phyloP scores from a whole-genome alignment of 1,140 invertebrate species.

The Asbolus verrucosus region DNA sequence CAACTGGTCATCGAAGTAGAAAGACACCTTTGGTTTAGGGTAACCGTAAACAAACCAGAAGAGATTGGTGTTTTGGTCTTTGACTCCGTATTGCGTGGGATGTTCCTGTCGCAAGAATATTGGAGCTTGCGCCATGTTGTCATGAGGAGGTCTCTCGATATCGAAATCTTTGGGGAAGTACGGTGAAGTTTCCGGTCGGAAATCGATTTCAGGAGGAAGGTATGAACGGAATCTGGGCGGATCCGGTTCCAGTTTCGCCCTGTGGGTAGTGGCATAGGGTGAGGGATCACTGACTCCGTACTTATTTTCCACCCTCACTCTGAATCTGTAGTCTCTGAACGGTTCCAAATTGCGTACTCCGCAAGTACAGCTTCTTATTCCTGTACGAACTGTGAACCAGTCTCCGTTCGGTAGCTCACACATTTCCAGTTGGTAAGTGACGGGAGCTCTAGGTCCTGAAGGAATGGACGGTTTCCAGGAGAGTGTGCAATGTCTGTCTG shows the following conservation, averaged over 20 bases:
- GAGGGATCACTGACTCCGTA: conserved; percentile 97
- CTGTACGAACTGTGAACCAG: conserved; percentile 85
- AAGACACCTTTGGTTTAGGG: conserved; percentile 90
- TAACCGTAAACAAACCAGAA: conserved; percentile 95
- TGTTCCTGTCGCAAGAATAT: conserved; percentile 87
- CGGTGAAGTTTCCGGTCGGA: conserved; percentile 87
- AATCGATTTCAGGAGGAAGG: conserved; percentile 83
- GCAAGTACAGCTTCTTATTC: conserved; percentile 85
- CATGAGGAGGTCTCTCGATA: conserved; percentile 85
- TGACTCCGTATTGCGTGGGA: conserved; percentile 88
- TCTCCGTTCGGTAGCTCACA: conserved; percentile 88
- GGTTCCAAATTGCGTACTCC: conserved; percentile 87
- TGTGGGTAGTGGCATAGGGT: conserved; percentile 84
- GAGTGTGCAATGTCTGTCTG: conserved; percentile 84
- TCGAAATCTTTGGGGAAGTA: conserved; percentile 93
- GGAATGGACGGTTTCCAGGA: conserved; percentile 94
- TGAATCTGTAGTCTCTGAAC: conserved; percentile 91
- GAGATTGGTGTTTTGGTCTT: conserved; percentile 86
- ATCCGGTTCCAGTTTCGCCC: conserved; percentile 83
- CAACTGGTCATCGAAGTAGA: conserved; percentile 85
- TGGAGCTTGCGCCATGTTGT: conserved; percentile 84
- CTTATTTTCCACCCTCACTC: conserved; percentile 94
- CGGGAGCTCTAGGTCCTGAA: conserved; percentile 80
- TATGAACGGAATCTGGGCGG: conserved; percentile 84
- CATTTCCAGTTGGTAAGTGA: conserved; percentile 96